Conservation (phyloP, 2,888 invertebrate genomes). For the Adelphocoris suturalis region DNA sequence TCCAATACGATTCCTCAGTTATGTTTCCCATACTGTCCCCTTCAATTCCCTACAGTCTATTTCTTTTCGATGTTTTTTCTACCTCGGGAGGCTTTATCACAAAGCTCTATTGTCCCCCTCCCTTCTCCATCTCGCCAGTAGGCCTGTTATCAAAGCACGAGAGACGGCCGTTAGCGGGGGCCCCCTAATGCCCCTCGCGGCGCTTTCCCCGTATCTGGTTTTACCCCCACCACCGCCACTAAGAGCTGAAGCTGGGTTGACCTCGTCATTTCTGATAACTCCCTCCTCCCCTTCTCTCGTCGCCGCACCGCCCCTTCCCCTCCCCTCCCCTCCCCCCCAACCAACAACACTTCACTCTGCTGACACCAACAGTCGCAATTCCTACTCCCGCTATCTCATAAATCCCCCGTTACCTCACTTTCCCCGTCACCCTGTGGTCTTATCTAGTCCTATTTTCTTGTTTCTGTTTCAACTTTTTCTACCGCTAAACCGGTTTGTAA, state of each 20-base stretch:
- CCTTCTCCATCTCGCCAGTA: background rate
- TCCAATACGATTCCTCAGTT: too few relatives aligned
- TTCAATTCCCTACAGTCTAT: too few relatives aligned
- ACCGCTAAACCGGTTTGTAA: too few relatives aligned
- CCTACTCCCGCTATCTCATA: constrained; percentile 12
- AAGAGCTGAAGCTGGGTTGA: background rate
- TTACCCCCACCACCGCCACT: background rate
- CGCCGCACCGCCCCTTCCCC: background rate
- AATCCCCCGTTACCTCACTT: background rate
- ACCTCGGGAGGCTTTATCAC: background rate
- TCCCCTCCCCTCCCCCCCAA: background rate
- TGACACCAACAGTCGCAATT: constrained; percentile 17
- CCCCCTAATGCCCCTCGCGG: constrained; percentile 24
- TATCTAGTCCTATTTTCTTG: constrained; percentile 12
- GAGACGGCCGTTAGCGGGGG: constrained; percentile 18
- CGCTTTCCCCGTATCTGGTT: background rate
- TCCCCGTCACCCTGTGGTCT: background rate
- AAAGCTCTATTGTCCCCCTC: background rate
- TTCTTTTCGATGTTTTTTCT: background rate
- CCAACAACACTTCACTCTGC: background rate
- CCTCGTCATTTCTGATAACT: constrained; percentile 39
- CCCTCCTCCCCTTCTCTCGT: background rate
- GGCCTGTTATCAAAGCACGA: constrained; percentile 11
- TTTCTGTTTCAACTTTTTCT: background rate
- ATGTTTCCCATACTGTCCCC: too few relatives aligned